Conservation (phyloP, 2,113 vertebrate genomes). For the Archilochus colubris region DNA sequence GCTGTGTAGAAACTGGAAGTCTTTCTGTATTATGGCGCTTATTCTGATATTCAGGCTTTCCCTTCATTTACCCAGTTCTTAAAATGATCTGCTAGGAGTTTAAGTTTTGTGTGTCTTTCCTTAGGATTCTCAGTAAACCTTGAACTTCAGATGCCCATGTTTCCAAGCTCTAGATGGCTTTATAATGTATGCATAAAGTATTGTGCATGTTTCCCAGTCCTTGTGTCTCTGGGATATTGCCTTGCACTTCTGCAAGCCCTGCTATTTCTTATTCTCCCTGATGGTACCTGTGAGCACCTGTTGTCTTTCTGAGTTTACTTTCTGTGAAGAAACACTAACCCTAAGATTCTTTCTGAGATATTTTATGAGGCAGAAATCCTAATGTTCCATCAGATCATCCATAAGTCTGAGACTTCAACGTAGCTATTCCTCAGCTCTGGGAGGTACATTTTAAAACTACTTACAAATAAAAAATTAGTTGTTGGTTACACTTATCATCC, state of each 20-base stretch:
- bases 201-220: not conserved
- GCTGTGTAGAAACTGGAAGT: not conserved
- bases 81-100: fast-evolving
- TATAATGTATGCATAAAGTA: not conserved
- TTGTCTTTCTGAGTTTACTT: not conserved
- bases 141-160: not conserved
- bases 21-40: not conserved
- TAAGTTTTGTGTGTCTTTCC: not conserved
- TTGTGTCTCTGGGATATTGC: not conserved
- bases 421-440: not conserved
- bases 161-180: not conserved
- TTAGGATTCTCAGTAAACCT: not conserved
- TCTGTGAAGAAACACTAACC: not conserved
- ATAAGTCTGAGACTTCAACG: not conserved
- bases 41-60: not conserved
- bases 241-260: not conserved
- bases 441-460: not conserved
- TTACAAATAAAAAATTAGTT: not conserved
- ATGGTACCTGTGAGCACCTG: not conserved
- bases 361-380: not conserved
- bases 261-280: not conserved
- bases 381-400: not conserved
- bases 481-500: not conserved
- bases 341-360: not conserved
- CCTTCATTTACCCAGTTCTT: not conserved